Conservation (phyloP, 2,888 invertebrate species). For the Fragum sueziense region DNA sequence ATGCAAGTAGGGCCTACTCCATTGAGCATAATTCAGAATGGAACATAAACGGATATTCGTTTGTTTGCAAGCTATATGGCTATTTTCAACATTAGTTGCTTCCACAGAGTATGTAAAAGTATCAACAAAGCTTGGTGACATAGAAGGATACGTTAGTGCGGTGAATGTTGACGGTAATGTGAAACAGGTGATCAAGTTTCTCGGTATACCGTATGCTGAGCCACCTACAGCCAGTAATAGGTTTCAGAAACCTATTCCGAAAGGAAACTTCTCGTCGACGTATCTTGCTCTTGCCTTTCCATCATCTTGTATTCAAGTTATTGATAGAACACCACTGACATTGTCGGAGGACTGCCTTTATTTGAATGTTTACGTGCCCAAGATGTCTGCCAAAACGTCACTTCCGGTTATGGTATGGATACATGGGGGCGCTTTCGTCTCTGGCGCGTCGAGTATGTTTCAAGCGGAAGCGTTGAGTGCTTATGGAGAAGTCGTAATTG, state of each 20-base stretch:
- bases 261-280: constrained; percentile 32
- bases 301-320: constrained; percentile 30
- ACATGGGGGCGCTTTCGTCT: constrained; percentile 50
- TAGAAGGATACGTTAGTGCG: constrained; percentile 26
- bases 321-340: background rate
- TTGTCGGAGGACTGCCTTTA: constrained; percentile 49
- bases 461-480: background rate
- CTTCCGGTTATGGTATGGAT: constrained; percentile 56
- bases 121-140: constrained; percentile 39
- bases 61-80: background rate
- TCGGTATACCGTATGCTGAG: constrained; percentile 54
- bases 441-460: constrained; percentile 16
- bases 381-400: constrained; percentile 3
- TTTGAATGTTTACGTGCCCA: constrained; percentile 49
- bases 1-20: too few species aligned
- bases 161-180: constrained; percentile 15
- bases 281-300: constrained; percentile 16
- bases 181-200: constrained; percentile 36
- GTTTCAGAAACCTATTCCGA: constrained; percentile 44
- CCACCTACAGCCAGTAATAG: constrained; percentile 39
- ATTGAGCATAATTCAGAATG: too few species aligned
- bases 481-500: constrained; percentile 14
- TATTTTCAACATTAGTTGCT: background rate
- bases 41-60: too few species aligned
- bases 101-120: constrained; percentile 11